Base-by-base conservation (phyloP, 2,113 vertebrate species). In the Elephas maximus region DNA sequence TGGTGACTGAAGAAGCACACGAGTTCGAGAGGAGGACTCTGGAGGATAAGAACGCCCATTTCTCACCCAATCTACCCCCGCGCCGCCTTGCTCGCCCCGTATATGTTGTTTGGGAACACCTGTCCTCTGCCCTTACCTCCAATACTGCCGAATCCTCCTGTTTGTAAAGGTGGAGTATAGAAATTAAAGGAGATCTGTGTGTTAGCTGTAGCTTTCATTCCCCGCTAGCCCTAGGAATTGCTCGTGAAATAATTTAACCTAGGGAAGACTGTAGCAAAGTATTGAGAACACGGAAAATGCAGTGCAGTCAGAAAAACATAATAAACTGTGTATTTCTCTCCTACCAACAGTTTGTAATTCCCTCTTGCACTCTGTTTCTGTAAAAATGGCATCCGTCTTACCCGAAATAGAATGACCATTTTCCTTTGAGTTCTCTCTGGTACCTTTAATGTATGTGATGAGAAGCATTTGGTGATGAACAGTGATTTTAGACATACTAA, bases 1-100 rank as follows among this genome's bases (percentile, higher is more conserved):
- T 41, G 14, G 28, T 2, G 79, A 9, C 69, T 23, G 60, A 44
- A 77, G 81, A n/a, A 53, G 41, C 44, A 0, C 45, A 0, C 2
- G 87, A 93, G 88, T 77, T 51, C 26, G 83, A 86, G 74, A 65
- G 69, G 30, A 5, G 93, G 62, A 37, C 62, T 57, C 41, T 26
- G 41, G 44, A 15, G 45, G 18, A 17, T 17, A 0, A 15, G 10
- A 37, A 73, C 24, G 7, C 44, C 63, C 57, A 0, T 62, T 44
- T 62, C 28, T 37, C 53, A 15, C 1, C 7, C 48, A 0, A 2
- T 30, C 41, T 14, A 10, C 44, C 41, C 12, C 6, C 2, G 2
- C 41, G 18, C 76, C 26, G 21, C 37, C 24, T 15, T 1, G 1
- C 60, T 10, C 5, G 0, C 48, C 26, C 17, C 45, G 30, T 1